phyloP scores from a whole-genome alignment of 1,140 invertebrate species.

The Bombus ignitus region DNA sequence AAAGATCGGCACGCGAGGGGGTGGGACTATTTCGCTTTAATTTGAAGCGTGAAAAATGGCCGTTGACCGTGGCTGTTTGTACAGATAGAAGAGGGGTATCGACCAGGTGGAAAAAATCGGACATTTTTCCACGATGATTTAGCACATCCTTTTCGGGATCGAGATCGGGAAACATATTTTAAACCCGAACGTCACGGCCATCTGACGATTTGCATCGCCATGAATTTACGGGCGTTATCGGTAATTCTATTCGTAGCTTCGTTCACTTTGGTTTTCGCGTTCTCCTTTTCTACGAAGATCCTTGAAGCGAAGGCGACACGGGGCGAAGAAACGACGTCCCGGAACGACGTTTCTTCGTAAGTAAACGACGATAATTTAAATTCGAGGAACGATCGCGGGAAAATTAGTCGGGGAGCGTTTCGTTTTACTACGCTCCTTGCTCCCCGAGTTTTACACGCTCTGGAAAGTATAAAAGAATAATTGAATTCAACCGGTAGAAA shows the following conservation, averaged over 20 bases:
- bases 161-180: conserved; percentile 54
- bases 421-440: conserved; percentile 18
- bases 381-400: conserved; percentile 17
- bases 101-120: conserved; percentile 42
- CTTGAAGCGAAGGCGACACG: not conserved
- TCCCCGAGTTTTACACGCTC: conserved; percentile 19
- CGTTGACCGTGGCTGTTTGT: conserved; percentile 29
- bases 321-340: not conserved
- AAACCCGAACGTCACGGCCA: conserved; percentile 36
- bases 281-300: not conserved
- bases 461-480: conserved; percentile 56
- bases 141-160: conserved; percentile 43
- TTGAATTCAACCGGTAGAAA: conserved; percentile 46
- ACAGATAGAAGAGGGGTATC: not conserved
- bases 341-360: not conserved
- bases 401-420: not conserved
- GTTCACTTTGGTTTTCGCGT: not conserved
- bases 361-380: conserved; percentile 32
- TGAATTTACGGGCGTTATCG: conserved; percentile 34
- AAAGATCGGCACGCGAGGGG: no score
- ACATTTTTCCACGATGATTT: conserved; percentile 47
- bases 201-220: conserved; percentile 42
- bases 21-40: conserved; percentile 8
- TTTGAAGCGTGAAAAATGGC: conserved; percentile 37
- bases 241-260: conserved; percentile 22